Base-by-base conservation (phyloP, 2,797 vertebrate genomes). In the Chromobotia macracanthus region DNA sequence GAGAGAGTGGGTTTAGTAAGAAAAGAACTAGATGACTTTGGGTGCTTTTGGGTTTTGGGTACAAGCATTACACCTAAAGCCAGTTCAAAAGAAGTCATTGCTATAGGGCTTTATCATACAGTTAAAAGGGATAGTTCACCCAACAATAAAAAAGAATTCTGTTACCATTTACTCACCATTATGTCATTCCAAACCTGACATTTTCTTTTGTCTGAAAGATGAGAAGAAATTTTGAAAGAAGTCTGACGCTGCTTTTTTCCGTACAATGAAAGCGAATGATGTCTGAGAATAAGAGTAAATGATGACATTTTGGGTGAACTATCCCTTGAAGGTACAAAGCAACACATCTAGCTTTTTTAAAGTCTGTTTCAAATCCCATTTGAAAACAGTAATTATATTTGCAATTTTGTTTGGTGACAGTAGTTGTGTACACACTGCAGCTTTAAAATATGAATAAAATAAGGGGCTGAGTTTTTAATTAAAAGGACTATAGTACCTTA, bases 1-100 rank as follows among this genome's bases (percentile, higher is more conserved):
- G 23, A 35, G 28, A 18, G 28, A 28, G 28, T 28, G 4, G 28
- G 1, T 28, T 28, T 10, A 56, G 7, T 3, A 28, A 5, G 58
- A 67, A 5, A 35, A 38, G 25, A 68, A 58, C 35, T 56, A 50
- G 60, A 65, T 53, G 50, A 60, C 64, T 75, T 79, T 38, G 12
- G 21, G 19, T 67, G 65, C 46, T 56, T 56, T 56, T 4, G 28
- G 28, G 28, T 28, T 28, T n/a, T 10, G 11, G 21, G 21, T 31
- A 60, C 58, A 60, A 16, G 13, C 11, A 19, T 58, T 72, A 61
- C 18, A 12, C 28, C 31, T 69, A 38, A 77, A 77, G 64, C 18
- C 23, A 46, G 74, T 67, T 76, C 23, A 13, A 63, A 63, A 63
- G 15, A 31, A 56, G 21, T 21, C 19, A 16, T 21, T 15, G 25